phyloP scores from a whole-genome alignment of 1,140 invertebrate species.

The Drosophila guanche region DNA sequence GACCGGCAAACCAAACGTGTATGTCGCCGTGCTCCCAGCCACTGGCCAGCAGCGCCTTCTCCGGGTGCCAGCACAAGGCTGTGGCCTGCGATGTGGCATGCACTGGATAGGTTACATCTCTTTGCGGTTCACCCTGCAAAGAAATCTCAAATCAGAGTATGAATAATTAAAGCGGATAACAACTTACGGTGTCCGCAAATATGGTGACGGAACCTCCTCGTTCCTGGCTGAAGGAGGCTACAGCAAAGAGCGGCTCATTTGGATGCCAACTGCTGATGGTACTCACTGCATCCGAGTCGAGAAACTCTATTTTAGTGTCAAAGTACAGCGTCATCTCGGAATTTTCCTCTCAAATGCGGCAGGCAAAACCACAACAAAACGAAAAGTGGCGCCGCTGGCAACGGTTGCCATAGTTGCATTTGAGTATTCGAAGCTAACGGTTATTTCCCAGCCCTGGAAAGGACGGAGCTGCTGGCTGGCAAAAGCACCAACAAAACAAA shows the following conservation, averaged over 20 bases:
- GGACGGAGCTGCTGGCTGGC: slow-evolving; percentile 6
- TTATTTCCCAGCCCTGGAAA: slow-evolving; percentile 1
- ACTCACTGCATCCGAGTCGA: slow-evolving; percentile 88
- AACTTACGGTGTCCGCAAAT: slow-evolving; percentile 92
- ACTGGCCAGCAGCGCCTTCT: slow-evolving; percentile 90
- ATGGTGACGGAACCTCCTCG: slow-evolving; percentile 94
- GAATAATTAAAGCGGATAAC: not conserved
- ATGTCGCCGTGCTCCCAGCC: slow-evolving; percentile 97
- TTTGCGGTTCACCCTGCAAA: slow-evolving; percentile 90
- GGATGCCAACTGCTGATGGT: slow-evolving; percentile 92
- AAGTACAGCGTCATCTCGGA: slow-evolving; percentile 89
- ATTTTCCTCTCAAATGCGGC: not conserved
- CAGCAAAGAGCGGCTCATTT: slow-evolving; percentile 90
- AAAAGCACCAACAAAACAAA: not conserved
- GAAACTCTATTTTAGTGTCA: slow-evolving; percentile 89
- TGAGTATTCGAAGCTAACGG: not conserved
- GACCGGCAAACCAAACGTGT: slow-evolving; percentile 90
- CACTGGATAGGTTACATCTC: slow-evolving; percentile 90
- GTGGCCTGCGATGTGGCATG: slow-evolving; percentile 91
- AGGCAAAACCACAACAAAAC: slow-evolving; percentile 49
- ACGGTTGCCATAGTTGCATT: slow-evolving; percentile 50
- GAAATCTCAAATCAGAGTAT: not conserved
- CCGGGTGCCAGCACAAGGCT: slow-evolving; percentile 94
- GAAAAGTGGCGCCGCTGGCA: slow-evolving; percentile 5
- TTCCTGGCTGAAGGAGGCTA: slow-evolving; percentile 93